Conservation (phyloP, 2,113 vertebrate genomes). For the Nasalis larvatus region DNA sequence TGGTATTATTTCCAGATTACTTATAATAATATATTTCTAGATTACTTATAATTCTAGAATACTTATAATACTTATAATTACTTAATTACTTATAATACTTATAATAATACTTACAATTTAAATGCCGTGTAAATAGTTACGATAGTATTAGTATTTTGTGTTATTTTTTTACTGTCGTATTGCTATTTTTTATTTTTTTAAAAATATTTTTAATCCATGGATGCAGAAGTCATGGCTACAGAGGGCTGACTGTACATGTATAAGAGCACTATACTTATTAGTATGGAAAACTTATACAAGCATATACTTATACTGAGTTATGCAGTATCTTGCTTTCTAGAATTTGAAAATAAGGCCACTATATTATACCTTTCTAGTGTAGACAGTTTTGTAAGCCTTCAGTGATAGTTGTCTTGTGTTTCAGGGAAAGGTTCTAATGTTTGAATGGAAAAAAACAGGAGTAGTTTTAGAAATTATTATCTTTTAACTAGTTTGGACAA, state of each 20-base stretch:
- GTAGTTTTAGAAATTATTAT: not conserved
- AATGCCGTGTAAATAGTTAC: not conserved
- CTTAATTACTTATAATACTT: not conserved
- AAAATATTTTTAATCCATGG: not conserved
- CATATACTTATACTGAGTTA: not conserved
- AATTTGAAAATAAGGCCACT: not conserved
- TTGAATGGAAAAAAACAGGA: not conserved
- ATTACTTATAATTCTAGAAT: not conserved
- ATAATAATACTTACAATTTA: not conserved
- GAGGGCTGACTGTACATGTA: not conserved
- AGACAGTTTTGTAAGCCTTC: not conserved
- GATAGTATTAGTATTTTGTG: not conserved
- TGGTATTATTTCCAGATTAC: not conserved
- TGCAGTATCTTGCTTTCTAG: not conserved
- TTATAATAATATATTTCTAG: not conserved
- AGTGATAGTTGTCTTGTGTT: not conserved
- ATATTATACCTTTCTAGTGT: not conserved
- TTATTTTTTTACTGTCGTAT: not conserved
- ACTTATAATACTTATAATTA: too few species aligned
- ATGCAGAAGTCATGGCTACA: not conserved
- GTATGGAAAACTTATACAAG: not conserved
- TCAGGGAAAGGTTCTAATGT: not conserved
- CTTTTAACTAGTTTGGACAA: not conserved
- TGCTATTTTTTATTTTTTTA: not conserved
- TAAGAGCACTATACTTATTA: not conserved